phyloP scores from a whole-genome alignment of 2,888 invertebrate genomes.

The Xanthia togata region DNA sequence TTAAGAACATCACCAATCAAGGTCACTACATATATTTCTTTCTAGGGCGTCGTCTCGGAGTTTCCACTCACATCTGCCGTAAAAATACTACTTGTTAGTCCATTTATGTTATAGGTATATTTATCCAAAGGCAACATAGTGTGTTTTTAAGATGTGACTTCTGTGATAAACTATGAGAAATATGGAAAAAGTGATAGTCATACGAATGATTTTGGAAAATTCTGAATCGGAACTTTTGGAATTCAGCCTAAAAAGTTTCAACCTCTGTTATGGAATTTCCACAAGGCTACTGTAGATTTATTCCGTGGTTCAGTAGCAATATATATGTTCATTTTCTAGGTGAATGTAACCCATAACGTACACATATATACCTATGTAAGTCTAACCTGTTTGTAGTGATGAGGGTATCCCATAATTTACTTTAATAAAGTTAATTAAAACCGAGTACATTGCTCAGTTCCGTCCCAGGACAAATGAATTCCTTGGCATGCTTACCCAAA shows the following conservation, averaged over 20 bases:
- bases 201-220: neutral
- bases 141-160: neutral
- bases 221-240: neutral
- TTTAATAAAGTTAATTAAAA: conserved; percentile 59
- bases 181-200: neutral
- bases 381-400: conserved; percentile 18
- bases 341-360: neutral
- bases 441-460: conserved; percentile 9
- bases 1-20: no score
- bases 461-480: neutral
- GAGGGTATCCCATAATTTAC: conserved; percentile 41
- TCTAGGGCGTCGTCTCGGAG: no score
- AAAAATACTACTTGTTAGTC: no score
- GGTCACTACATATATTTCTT: no score
- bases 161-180: neutral
- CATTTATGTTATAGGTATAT: neutral
- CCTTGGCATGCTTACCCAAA: neutral
- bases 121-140: neutral
- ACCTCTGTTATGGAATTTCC: neutral
- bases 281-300: neutral
- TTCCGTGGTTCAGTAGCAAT: conserved; percentile 1
- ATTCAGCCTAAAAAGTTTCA: neutral
- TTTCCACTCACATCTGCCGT: no score
- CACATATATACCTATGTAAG: neutral
- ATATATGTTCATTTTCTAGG: neutral